These are phyloP conservation scores for Lasioglossum vierecki DNA, from an alignment of 2,888 invertebrate genomes.

Conservation along the genomic window DNA sequence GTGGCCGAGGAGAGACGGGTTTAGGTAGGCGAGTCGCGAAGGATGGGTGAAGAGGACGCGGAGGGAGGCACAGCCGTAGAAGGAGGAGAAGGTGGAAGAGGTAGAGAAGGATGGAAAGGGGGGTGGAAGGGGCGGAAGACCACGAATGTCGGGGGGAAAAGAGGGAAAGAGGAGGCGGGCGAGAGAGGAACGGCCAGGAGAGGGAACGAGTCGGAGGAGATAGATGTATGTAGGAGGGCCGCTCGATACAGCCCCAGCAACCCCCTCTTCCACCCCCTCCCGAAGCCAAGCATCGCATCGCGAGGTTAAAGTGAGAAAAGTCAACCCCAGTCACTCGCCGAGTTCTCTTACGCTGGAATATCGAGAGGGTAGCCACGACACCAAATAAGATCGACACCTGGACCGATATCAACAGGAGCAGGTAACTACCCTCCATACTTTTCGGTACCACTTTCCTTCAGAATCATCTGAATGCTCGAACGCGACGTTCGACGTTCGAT, in stretches of 20 bases:
- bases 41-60: constrained; percentile 69
- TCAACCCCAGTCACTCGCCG: constrained; percentile 82
- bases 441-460: constrained; percentile 12
- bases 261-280: constrained; percentile 78
- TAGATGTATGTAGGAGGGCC: constrained; percentile 84
- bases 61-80: constrained; percentile 64
- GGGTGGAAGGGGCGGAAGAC: constrained; percentile 80
- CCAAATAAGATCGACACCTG: constrained; percentile 40
- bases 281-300: constrained; percentile 83
- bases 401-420: constrained; percentile 18
- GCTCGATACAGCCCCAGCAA: constrained; percentile 84
- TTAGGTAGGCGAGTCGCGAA: constrained; percentile 76
- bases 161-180: constrained; percentile 79
- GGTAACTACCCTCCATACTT: constrained; percentile 28
- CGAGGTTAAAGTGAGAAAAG: constrained; percentile 84
- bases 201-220: constrained; percentile 80
- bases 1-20: constrained; percentile 56
- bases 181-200: constrained; percentile 70
- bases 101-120: constrained; percentile 76
- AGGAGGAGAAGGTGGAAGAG: constrained; percentile 73
- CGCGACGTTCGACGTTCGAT: background rate
- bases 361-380: constrained; percentile 54
- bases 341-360: constrained; percentile 78
- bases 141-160: constrained; percentile 81
- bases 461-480: background rate